Percentiles rank a stretch among this genome's conserved stretches.
phyloP scores from a whole-genome alignment of 2,888 invertebrate species.

The Scaeva pyrastri region DNA sequence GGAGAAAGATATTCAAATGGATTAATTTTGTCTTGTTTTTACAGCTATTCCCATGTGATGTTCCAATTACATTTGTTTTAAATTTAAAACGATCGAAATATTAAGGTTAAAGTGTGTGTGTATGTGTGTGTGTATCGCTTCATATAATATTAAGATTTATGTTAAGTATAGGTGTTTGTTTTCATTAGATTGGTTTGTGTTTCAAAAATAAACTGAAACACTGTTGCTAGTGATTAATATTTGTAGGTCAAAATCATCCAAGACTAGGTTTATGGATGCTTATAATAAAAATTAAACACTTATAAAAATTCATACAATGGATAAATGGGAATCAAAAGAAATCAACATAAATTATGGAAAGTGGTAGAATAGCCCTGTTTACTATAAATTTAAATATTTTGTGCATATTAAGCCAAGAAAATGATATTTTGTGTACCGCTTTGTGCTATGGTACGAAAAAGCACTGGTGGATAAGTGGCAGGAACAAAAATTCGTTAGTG shows the following conservation, averaged over 20 bases:
- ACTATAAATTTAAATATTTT: too few species aligned
- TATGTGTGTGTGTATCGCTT: not conserved
- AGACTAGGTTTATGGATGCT: too few species aligned
- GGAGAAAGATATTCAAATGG: not conserved
- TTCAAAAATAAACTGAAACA: not conserved
- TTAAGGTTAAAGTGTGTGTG: constrained; percentile 31
- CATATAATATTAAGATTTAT: not conserved
- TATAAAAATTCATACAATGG: not conserved
- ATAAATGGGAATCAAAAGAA: too few species aligned
- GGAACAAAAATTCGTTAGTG: too few species aligned
- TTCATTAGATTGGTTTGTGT: not conserved
- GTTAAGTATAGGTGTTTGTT: not conserved
- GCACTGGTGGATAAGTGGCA: too few species aligned
- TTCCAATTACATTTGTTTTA: constrained; percentile 11
- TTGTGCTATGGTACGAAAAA: too few species aligned
- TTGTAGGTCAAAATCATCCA: not conserved
- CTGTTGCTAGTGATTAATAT: not conserved
- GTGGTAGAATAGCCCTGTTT: not conserved
- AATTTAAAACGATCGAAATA: constrained; percentile 40
- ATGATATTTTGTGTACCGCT: too few species aligned
- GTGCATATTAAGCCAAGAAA: too few species aligned
- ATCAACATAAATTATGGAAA: not conserved
- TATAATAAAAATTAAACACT: not conserved
- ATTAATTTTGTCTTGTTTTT: constrained; percentile 13
- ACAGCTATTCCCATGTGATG: constrained; percentile 34